Base-by-base conservation (phyloP, 2,113 vertebrate species). In the Myotis lucifugus region DNA sequence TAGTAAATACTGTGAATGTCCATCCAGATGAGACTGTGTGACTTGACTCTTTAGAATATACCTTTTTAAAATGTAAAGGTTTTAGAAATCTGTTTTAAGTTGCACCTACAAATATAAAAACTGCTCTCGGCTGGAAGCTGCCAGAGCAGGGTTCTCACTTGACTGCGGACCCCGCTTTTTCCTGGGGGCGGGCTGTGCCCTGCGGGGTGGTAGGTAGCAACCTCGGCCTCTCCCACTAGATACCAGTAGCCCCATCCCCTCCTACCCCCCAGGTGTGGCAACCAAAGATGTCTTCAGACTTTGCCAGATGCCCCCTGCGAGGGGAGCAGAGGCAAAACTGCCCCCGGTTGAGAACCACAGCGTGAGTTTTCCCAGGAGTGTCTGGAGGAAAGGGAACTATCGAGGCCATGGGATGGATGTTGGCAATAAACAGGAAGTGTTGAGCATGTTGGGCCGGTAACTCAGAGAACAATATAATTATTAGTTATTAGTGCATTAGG, bases 321-420 rank as follows among this genome's bases (percentile, higher is more conserved):
- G 15, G 32, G 8, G 3, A 3, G 17, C 29, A 15, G 40, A 61
- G 73, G 27, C 37, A 18, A 1, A 56, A 2, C 32, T 2, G 0
- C 19, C n/a, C 29, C 73, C 8, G 50, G 9, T 32, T 32, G 42
- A 74, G 78, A 81, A 70, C 10, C 37, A 5, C 32, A 34, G 66
- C 3, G 4, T 50, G 66, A 34, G 17, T 50, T 61, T 87, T 59
- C 32, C 66, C 4, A 0, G 84, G 0, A 56, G 69, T 25, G 29
- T 85, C 77, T 27, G 7, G n/a, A 42, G 29, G 46, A 78, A 32
- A 66, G 74, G 34, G 15, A 25, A 1, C 73, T 74, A 10, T 54
- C 0, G 9, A n/a, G 3, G 56, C 3, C 9, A 3, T 40, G 25
- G 42, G 72, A 64, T 27, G 5, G 15, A 3, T 52, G 7, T 3